These are phyloP conservation scores for Chymomyza caudatula DNA, from an alignment of 2,888 invertebrate genomes.

Conservation along the genomic window DNA sequence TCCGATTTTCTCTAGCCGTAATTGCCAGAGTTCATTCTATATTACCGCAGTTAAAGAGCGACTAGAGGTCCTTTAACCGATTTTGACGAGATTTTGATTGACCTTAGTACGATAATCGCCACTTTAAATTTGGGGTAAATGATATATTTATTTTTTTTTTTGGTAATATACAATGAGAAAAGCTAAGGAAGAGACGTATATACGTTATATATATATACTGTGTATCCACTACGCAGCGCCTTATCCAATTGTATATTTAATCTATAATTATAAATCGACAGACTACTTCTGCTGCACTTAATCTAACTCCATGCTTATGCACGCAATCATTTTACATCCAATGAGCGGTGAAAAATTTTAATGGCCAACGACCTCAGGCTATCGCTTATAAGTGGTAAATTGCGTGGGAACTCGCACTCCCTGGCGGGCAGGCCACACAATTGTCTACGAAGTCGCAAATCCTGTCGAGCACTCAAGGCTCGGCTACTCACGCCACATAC, in stretches of 20 bases:
- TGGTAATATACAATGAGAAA: no score
- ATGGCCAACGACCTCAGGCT: constrained; percentile 72
- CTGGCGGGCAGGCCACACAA: constrained; percentile 84
- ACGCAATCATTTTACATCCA: constrained; percentile 66
- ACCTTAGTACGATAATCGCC: no score
- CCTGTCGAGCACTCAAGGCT: constrained; percentile 88
- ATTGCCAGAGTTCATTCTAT: no score
- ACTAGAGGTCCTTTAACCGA: no score
- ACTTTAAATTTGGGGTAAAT: no score
- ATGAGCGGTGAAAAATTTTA: constrained; percentile 72
- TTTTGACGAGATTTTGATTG: no score
- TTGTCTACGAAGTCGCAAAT: constrained; percentile 85
- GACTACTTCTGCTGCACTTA: not conserved
- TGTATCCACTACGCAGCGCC: no score
- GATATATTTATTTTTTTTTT: no score
- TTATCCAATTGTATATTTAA: not conserved
- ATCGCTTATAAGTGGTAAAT: constrained; percentile 65
- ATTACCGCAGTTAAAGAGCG: no score
- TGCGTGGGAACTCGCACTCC: constrained; percentile 79
- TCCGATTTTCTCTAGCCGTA: no score
- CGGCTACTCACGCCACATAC: constrained; percentile 87
- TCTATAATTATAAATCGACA: not conserved
- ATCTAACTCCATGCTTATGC: not conserved
- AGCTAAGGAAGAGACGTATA: no score
- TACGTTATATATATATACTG: no score